These are phyloP conservation scores for Burhinus oedicnemus DNA, from an alignment of 2,113 vertebrate genomes.

Conservation along the genomic window DNA sequence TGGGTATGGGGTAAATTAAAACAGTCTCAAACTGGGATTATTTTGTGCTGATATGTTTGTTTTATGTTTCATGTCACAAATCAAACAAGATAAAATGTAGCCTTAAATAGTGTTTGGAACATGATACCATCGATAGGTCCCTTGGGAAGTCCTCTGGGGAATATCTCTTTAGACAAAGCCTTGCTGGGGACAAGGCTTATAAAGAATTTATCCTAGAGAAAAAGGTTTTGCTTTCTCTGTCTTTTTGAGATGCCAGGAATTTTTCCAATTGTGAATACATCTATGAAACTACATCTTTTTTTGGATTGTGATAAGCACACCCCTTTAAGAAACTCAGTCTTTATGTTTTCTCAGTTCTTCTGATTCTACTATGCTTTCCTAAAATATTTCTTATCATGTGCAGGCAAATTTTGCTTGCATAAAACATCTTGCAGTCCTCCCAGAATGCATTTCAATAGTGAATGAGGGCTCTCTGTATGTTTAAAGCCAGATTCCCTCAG, in stretches of 20 bases:
- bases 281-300: not conserved
- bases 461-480: slow-evolving; percentile 53
- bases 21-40: slow-evolving; percentile 22
- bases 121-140: not conserved
- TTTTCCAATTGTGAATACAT: not conserved
- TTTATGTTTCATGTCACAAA: slow-evolving; percentile 43
- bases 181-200: not conserved
- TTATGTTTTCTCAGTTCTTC: not conserved
- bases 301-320: not conserved
- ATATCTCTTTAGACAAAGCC: slow-evolving; percentile 16
- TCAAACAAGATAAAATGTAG: slow-evolving; percentile 46
- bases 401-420: slow-evolving; percentile 34
- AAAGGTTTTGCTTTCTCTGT: not conserved
- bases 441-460: slow-evolving; percentile 57
- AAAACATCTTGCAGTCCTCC: slow-evolving; percentile 59
- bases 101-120: slow-evolving; percentile 29
- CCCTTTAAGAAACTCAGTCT: not conserved
- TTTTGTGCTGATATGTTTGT: slow-evolving; percentile 21
- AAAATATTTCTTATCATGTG: slow-evolving; percentile 39
- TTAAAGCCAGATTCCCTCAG: slow-evolving; percentile 65
- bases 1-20: slow-evolving; percentile 27
- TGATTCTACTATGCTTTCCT: not conserved
- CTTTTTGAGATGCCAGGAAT: not conserved
- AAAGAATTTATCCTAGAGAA: not conserved
- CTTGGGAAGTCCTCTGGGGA: slow-evolving; percentile 2